These are phyloP conservation scores for Fregata magnificens DNA, from an alignment of 2,113 vertebrate genomes.

Conservation along the genomic window DNA sequence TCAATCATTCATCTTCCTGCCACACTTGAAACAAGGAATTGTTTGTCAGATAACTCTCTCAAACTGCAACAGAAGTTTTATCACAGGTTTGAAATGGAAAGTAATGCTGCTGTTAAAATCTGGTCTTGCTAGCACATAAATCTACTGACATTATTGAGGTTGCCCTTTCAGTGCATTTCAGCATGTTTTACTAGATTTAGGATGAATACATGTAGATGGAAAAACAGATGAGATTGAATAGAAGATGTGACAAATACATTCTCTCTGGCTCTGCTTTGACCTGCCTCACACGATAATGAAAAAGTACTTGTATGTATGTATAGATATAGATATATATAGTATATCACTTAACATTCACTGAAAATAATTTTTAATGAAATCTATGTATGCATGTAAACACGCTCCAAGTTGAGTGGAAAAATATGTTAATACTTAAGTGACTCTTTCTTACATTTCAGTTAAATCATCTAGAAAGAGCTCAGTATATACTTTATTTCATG, in stretches of 20 bases:
- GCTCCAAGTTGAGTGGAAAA: background rate
- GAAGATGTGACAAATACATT: conserved; percentile 27
- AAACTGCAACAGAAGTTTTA: conserved; percentile 34
- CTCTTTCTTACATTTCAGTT: background rate
- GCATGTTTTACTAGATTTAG: conserved; percentile 18
- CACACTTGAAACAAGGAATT: background rate
- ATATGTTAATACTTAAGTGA: background rate
- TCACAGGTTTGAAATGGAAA: background rate
- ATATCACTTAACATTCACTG: background rate
- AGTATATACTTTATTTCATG: background rate
- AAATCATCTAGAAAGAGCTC: background rate
- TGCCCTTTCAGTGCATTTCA: conserved; percentile 11
- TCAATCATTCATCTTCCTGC: background rate
- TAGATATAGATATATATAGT: background rate
- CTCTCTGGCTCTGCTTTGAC: background rate
- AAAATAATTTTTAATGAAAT: background rate
- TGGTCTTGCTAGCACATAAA: background rate
- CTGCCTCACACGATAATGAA: background rate
- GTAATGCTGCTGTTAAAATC: conserved; percentile 7
- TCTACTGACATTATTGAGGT: conserved; percentile 20
- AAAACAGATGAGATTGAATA: conserved; percentile 24
- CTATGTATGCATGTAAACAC: background rate
- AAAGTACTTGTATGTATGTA: background rate
- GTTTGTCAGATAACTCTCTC: conserved; percentile 4
- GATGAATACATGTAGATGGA: conserved; percentile 22